phyloP scores from a whole-genome alignment of 2,888 invertebrate species.

The Xylocampa areola region DNA sequence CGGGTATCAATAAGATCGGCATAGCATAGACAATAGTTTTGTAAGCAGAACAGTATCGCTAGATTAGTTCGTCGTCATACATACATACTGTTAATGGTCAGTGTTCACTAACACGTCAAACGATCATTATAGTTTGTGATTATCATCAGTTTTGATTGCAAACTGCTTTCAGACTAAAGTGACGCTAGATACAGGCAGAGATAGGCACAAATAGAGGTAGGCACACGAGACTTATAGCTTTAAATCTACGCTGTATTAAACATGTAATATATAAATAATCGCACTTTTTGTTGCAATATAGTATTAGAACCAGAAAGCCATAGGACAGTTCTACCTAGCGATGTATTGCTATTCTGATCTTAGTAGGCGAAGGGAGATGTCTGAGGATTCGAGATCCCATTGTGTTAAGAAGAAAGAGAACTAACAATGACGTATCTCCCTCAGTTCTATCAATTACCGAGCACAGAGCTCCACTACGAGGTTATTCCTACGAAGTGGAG shows the following conservation, averaged over 20 bases:
- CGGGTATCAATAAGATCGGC: background rate
- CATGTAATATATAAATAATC: constrained; percentile 40
- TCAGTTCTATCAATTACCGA: background rate
- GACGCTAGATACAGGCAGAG: constrained; percentile 30
- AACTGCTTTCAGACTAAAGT: constrained; percentile 55
- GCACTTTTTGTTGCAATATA: constrained; percentile 44
- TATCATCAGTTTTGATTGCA: constrained; percentile 16
- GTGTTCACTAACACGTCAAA: constrained; percentile 23
- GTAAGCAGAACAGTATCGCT: constrained; percentile 22
- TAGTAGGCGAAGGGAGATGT: constrained; percentile 11
- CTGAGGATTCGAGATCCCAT: constrained; percentile 19
- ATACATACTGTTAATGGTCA: constrained; percentile 19
- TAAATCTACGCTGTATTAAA: constrained; percentile 35
- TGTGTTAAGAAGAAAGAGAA: constrained; percentile 7
- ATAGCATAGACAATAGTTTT: constrained; percentile 3
- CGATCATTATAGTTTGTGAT: constrained; percentile 14
- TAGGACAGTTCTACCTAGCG: constrained; percentile 36
- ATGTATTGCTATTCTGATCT: constrained; percentile 18
- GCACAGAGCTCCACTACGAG: background rate
- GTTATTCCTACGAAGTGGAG: constrained; percentile 8
- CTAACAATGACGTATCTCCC: constrained; percentile 5
- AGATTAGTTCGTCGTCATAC: constrained; percentile 11
- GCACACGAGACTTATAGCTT: constrained; percentile 47
- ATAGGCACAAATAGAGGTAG: constrained; percentile 50
- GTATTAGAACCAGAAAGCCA: constrained; percentile 20